phyloP scores from a whole-genome alignment of 2,888 invertebrate genomes.

The Xestoiulus laeticollis region DNA sequence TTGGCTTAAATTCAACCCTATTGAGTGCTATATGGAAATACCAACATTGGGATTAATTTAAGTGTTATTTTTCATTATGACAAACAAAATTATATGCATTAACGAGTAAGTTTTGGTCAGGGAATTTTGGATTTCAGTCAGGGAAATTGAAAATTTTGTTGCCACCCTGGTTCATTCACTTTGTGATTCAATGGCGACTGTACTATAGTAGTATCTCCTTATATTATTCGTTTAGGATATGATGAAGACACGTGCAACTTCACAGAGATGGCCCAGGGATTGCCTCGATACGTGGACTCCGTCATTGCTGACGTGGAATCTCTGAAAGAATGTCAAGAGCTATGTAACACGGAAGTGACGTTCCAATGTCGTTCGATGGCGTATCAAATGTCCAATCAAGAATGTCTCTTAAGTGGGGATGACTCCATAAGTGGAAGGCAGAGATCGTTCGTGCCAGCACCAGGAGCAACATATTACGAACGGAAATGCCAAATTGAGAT shows the following conservation, averaged over 20 bases:
- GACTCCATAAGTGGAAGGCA: conserved; percentile 50
- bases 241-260: conserved; percentile 60
- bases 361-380: conserved; percentile 50
- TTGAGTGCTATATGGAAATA: too few relatives aligned
- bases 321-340: conserved; percentile 44
- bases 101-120: too few relatives aligned
- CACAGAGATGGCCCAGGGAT: conserved; percentile 61
- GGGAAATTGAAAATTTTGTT: too few relatives aligned
- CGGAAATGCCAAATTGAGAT: conserved; percentile 11
- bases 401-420: conserved; percentile 52
- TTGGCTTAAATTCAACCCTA: too few relatives aligned
- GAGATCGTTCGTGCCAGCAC: conserved; percentile 17
- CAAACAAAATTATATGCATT: too few relatives aligned
- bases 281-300: conserved; percentile 49
- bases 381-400: conserved; percentile 31
- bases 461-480: conserved; percentile 49
- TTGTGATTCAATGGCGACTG: too few relatives aligned
- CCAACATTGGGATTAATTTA: too few relatives aligned
- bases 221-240: not conserved
- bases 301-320: conserved; percentile 41
- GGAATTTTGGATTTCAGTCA: too few relatives aligned
- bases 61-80: too few relatives aligned
- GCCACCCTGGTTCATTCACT: too few relatives aligned
- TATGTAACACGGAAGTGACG: conserved; percentile 4
- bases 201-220: too few relatives aligned